phyloP scores from a whole-genome alignment of 1,140 invertebrate genomes.

The Drosophila funebris region DNA sequence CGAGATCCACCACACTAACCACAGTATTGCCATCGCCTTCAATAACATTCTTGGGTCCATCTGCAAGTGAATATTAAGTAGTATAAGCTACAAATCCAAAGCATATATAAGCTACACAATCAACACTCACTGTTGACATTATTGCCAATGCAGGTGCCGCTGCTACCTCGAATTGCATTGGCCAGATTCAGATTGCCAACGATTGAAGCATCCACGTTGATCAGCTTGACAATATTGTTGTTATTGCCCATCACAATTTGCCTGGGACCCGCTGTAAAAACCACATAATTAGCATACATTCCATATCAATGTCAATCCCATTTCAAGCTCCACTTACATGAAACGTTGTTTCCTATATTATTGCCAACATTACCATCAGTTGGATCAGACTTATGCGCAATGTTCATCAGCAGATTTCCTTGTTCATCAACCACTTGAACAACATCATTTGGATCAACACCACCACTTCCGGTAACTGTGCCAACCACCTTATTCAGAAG shows the following conservation, averaged over 20 bases:
- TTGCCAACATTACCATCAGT: neutral
- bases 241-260: conserved; percentile 54
- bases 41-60: conserved; percentile 7
- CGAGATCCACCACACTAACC: conserved; percentile 7
- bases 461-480: neutral
- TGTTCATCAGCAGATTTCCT: conserved; percentile 12
- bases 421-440: conserved; percentile 22
- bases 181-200: conserved; percentile 37
- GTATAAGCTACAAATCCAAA: too few species aligned
- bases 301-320: too few species aligned
- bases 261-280: conserved; percentile 35
- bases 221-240: conserved; percentile 38
- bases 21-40: conserved; percentile 16
- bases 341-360: neutral
- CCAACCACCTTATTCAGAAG: neutral
- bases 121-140: conserved; percentile 15
- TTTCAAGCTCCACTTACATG: neutral
- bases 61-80: neutral
- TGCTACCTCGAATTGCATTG: conserved; percentile 38
- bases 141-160: conserved; percentile 22
- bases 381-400: neutral
- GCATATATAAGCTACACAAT: neutral
- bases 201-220: conserved; percentile 46
- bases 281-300: neutral
- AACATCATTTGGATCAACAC: neutral